Percentiles rank a stretch among this genome's conserved stretches.
Conservation (phyloP, 1,140 invertebrate genomes). For the Aphaenogaster ashmeadi region DNA sequence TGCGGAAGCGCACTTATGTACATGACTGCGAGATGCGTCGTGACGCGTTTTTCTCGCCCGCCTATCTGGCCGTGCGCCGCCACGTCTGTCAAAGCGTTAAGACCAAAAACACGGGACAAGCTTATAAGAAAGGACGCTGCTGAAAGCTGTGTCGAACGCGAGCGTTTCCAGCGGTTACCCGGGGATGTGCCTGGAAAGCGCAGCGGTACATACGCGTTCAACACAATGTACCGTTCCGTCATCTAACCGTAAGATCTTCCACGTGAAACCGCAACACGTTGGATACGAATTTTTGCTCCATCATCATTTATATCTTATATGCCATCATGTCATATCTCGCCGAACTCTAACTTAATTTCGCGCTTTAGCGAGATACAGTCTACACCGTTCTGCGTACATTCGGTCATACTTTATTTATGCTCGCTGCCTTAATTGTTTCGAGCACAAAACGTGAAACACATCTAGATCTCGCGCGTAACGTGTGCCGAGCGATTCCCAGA, state of each 20-base stretch:
- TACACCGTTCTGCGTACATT: slow-evolving; percentile 2
- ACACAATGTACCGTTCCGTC: slow-evolving; percentile 73
- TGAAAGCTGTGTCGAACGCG: slow-evolving; percentile 60
- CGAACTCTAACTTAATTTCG: slow-evolving; percentile 41
- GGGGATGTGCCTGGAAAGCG: slow-evolving; percentile 63
- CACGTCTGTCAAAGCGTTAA: slow-evolving; percentile 57
- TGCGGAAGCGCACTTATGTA: slow-evolving; percentile 14
- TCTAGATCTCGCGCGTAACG: neutral
- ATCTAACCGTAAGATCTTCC: slow-evolving; percentile 65
- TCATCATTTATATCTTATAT: slow-evolving; percentile 42
- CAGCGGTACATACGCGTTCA: slow-evolving; percentile 48
- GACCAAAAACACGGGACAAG: slow-evolving; percentile 54
- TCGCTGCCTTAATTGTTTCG: neutral
- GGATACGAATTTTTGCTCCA: slow-evolving; percentile 66
- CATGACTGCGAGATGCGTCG: slow-evolving; percentile 14
- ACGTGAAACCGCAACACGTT: slow-evolving; percentile 71
- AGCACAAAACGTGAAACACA: slow-evolving; percentile 25
- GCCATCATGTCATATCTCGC: slow-evolving; percentile 24
- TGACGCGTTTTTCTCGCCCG: slow-evolving; percentile 27
- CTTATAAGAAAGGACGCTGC: slow-evolving; percentile 53
- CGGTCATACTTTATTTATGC: neutral
- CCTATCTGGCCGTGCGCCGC: slow-evolving; percentile 23
- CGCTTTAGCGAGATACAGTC: slow-evolving; percentile 54
- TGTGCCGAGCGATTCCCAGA: neutral
- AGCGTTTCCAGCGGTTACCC: slow-evolving; percentile 48